Evolutionary conservation across 2,797 vertebrate species (phyloP), one percentile per base, ranked within the genome.

Genomic region (Linurgus olivaceus): DNA sequence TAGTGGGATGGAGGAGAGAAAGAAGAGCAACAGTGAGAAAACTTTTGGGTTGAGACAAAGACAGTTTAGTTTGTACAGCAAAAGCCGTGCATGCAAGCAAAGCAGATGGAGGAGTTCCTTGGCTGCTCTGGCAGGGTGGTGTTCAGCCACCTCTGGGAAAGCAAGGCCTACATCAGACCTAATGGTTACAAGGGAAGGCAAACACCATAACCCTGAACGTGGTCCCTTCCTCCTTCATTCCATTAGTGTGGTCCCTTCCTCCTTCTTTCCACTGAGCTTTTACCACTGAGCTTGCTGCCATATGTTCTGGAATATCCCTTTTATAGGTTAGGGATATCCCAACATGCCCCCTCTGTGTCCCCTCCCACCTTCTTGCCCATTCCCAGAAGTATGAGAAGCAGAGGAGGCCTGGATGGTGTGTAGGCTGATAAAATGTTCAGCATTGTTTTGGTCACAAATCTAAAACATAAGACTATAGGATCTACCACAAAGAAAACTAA

Each of bases 191-290:
- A 7, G 17, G 26, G 16, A 73, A 94, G 26, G 47, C 23, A 70
- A 90, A 42, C 11, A 24, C 15, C 2, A 7, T 13, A 71, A 74
- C 18, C 7, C 9, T 47, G 24, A 73, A 73, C 0, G 0, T 8
- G 8, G 9, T 8, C 7, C 5, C 13, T 57, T 82, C 19, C 17
- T 70, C 24, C 11, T 68, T 26, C 48, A 67, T 33, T 44, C 38
- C 50, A 19, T 40, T 19, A n/a, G 13, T 0, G 0, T 23, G 4
- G 7, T 3, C 8, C 3, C 18, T 59, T 68, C 17, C 12, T 42
- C 17, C 19, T 70, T 31, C 17, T 44, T 74, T 58, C 20, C 15
- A 17, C 40, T 29, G 15, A 35, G 31, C 5, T 83, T 79, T 88
- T 58, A 28, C 21, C 44, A 54, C 17, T 51, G 17, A 54, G 4